These are phyloP conservation scores for Jacana jacana DNA, from an alignment of 2,113 vertebrate genomes.

Conservation along the genomic window DNA sequence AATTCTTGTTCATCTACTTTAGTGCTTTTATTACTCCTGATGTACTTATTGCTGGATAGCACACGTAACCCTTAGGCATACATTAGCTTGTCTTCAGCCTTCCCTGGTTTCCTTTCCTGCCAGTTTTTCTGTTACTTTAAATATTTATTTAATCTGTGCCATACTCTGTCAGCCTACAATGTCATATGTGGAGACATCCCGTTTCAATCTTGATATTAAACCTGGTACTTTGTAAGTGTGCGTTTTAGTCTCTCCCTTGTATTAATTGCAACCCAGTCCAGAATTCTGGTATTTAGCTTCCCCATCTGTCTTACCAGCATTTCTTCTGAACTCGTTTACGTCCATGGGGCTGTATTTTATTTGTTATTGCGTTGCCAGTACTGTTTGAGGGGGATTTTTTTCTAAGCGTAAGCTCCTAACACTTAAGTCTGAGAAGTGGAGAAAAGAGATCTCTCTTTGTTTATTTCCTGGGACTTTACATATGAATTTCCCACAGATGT, in stretches of 20 bases:
- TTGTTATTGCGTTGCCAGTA: background rate
- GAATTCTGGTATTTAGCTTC: background rate
- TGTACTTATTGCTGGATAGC: conserved; percentile 42
- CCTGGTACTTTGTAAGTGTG: background rate
- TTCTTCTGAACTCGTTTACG: background rate
- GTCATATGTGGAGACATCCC: background rate
- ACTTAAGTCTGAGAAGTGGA: background rate
- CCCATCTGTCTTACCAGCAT: background rate
- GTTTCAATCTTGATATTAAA: background rate
- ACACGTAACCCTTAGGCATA: conserved; percentile 45
- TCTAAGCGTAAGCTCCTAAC: background rate
- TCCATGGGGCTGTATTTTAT: background rate
- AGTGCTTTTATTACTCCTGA: conserved; percentile 62
- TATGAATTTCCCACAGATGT: background rate
- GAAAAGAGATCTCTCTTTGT: background rate
- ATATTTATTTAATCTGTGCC: conserved; percentile 44
- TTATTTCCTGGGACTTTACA: background rate
- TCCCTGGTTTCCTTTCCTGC: conserved; percentile 31
- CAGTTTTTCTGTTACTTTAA: conserved; percentile 58
- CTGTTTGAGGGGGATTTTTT: background rate
- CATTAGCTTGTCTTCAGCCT: conserved; percentile 47
- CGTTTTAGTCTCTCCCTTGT: background rate
- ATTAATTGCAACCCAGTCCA: background rate
- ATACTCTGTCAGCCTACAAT: background rate
- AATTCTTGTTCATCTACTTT: conserved; percentile 48